These are phyloP conservation scores for Meloidogyne hapla DNA, from an alignment of 1,140 invertebrate species.

Conservation along the genomic window DNA sequence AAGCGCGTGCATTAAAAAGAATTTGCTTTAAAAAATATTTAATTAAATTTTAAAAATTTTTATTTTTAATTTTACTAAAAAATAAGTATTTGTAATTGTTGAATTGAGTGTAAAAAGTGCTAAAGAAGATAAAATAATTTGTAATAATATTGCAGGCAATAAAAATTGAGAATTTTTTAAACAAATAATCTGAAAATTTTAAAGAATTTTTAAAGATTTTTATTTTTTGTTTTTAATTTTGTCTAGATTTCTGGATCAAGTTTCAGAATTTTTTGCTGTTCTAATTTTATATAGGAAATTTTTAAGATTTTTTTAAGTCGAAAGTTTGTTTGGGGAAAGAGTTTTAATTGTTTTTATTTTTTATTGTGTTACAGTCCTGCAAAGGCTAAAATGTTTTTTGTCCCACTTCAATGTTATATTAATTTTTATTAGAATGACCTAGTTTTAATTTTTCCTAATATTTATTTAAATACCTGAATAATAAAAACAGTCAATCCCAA, in stretches of 20 bases:
- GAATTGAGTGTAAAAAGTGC: constrained; percentile 58
- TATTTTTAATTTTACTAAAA: constrained; percentile 42
- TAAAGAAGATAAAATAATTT: constrained; percentile 53
- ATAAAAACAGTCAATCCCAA: constrained; percentile 58
- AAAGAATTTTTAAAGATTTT: not conserved
- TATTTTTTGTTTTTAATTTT: not conserved
- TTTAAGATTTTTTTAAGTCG: too few relatives aligned
- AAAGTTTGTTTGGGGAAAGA: too few relatives aligned
- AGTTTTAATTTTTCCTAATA: too few relatives aligned
- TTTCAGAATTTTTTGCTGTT: not conserved
- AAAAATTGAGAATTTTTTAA: constrained; percentile 40
- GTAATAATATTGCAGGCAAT: constrained; percentile 53
- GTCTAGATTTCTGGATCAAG: too few relatives aligned
- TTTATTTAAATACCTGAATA: constrained; percentile 54
- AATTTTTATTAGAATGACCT: too few relatives aligned
- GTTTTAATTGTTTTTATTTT: too few relatives aligned
- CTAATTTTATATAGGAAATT: too few relatives aligned
- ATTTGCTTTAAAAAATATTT: constrained; percentile 44
- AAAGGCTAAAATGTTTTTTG: too few relatives aligned
- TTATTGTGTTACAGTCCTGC: too few relatives aligned
- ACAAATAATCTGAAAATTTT: constrained; percentile 12
- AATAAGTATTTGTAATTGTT: constrained; percentile 61
- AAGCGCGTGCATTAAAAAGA: constrained; percentile 40
- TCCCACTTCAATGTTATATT: too few relatives aligned
- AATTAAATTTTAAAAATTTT: constrained; percentile 2